Base-by-base conservation (phyloP, 2,797 vertebrate species). In the Ctenochaetus hawaiiensis region DNA sequence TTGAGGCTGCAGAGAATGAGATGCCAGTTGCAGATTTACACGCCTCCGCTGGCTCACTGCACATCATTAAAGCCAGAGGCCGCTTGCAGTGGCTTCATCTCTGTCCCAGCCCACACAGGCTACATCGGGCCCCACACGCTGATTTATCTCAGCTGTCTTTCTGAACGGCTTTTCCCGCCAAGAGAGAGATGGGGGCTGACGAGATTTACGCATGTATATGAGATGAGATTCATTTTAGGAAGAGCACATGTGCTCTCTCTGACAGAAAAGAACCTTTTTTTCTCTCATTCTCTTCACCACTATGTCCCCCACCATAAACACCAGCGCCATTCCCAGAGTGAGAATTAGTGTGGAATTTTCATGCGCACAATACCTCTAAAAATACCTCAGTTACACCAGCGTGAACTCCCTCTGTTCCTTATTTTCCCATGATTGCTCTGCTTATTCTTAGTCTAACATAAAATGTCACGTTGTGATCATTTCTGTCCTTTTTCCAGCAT, bases 91-190 rank as follows among this genome's bases (percentile, higher is more conserved):
- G 87, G 85, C 86, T 93, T 87, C 81, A 80, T 88, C 87, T 91
- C 80, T 83, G 82, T 90, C 87, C 88, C 87, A 83, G 87, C 91
- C 92, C 93, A 93, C 93, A 93, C 89, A 89, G 83, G 84, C 88
- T 84, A 77, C 85, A 84, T 72, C 54, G 72, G 89, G 81, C 84
- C 87, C 80, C 88, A 88, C 86, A 83, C 54, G 0, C 71, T 93
- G 95, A 95, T 95, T 94, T 95, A 94, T 95, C 85, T 91, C 78
- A 68, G 86, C 93, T 95, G 93, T 95, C 94, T 91, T 75, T 86
- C 83, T 57, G 68, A 82, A 82, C 80, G 61, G 87, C 91, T 92
- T 92, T 93, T 94, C 91, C 89, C 88, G 69, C 93, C 88, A 91
- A 87, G 86, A 88, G 84, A 91, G 91, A 86, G 78, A 93, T 87